Evolutionary conservation across 2,888 invertebrate species (phyloP).

Genomic region (Dysmachus trigonus): DNA sequence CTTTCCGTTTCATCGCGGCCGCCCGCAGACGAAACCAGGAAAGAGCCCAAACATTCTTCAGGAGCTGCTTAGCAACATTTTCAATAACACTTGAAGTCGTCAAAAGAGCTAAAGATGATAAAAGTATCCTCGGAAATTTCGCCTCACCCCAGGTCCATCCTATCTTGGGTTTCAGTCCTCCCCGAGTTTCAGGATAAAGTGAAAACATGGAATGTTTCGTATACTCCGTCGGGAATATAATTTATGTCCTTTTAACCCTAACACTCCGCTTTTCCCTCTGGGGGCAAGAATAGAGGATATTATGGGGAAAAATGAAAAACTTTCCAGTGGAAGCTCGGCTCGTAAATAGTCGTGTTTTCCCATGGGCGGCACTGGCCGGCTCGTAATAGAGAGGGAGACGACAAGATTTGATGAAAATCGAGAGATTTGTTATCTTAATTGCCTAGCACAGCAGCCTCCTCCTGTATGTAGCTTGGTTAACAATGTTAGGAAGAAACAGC

Average conservation of each 20-base stretch:
- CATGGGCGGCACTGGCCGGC: not conserved
- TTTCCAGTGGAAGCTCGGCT: not conserved
- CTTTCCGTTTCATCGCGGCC: not conserved
- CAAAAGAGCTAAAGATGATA: conserved; percentile 5
- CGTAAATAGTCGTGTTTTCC: conserved; percentile 8
- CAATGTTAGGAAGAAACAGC: not conserved
- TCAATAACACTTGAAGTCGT: conserved; percentile 25
- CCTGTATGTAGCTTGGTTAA: conserved; percentile 5
- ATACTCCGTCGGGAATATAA: conserved; percentile 28
- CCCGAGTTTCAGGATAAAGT: not conserved
- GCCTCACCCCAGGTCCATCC: not conserved
- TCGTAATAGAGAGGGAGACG: conserved; percentile 10
- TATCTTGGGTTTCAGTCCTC: not conserved
- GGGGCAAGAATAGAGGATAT: conserved; percentile 25
- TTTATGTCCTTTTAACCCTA: conserved; percentile 38
- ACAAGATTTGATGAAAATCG: conserved; percentile 39
- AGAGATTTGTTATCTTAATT: conserved; percentile 38
- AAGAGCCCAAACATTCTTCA: not conserved
- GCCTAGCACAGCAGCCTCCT: conserved; percentile 34
- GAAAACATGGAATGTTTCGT: conserved; percentile 15
- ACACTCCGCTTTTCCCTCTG: not conserved
- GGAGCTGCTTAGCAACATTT: conserved; percentile 1
- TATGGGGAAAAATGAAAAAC: conserved; percentile 19
- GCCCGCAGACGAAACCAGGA: not conserved
- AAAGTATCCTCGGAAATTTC: conserved; percentile 20